These are phyloP conservation scores for Eubasilissa regina DNA, from an alignment of 1,140 invertebrate genomes.

Conservation along the genomic window DNA sequence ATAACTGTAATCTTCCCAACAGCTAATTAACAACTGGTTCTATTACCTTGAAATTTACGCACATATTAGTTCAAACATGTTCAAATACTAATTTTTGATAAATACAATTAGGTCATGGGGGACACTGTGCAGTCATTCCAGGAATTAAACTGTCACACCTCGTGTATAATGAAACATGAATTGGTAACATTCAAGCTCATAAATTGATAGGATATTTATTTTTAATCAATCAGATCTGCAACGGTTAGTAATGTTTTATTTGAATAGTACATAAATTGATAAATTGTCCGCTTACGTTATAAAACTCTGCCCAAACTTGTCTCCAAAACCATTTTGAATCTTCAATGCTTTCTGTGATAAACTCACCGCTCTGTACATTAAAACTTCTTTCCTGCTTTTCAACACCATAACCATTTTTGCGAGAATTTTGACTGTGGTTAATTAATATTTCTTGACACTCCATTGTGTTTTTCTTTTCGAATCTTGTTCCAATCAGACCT, in stretches of 20 bases:
- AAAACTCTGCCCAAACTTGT: slow-evolving; percentile 61
- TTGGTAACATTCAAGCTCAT: background rate
- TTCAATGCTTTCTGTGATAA: background rate
- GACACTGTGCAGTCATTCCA: too few species aligned
- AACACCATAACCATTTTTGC: slow-evolving; percentile 67
- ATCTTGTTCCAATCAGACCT: slow-evolving; percentile 70
- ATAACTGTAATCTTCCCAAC: too few species aligned
- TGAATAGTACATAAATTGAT: too few species aligned
- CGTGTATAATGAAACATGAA: slow-evolving; percentile 6
- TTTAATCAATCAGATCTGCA: too few species aligned
- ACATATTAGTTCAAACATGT: too few species aligned
- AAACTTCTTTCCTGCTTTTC: background rate
- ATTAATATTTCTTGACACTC: slow-evolving; percentile 75
- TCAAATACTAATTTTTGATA: too few species aligned
- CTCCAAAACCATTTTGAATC: slow-evolving; percentile 37
- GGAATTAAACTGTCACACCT: too few species aligned
- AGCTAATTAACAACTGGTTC: too few species aligned
- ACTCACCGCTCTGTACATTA: background rate
- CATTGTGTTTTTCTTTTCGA: slow-evolving; percentile 70
- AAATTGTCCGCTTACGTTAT: slow-evolving; percentile 50
- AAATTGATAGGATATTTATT: too few species aligned
- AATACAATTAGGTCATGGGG: too few species aligned
- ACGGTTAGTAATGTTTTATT: too few species aligned
- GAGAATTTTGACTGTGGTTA: slow-evolving; percentile 70
- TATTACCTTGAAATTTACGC: too few species aligned